phyloP scores from a whole-genome alignment of 2,797 vertebrate genomes.

The Megaceryle alcyon region DNA sequence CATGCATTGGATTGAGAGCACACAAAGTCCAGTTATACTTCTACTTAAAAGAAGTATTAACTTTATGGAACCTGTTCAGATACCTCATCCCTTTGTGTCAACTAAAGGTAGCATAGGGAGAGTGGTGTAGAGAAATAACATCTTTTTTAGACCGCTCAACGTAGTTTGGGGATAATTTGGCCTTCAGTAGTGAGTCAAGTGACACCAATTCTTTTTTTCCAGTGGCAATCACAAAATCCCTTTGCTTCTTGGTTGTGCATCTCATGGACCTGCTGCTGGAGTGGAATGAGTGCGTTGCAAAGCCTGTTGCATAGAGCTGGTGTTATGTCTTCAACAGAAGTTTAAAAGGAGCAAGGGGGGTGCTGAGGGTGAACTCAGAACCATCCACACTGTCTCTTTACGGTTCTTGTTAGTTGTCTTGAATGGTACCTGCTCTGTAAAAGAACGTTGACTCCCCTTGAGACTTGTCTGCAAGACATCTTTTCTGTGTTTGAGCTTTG shows the following conservation, averaged over 20 bases:
- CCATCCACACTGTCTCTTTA: neutral
- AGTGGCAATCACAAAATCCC: neutral
- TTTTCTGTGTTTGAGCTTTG: neutral
- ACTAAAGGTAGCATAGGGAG: neutral
- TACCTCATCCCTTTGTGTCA: neutral
- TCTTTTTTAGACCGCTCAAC: neutral
- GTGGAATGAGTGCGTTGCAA: neutral
- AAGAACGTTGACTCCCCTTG: neutral
- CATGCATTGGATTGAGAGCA: neutral
- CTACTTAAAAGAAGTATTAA: neutral
- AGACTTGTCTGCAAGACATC: neutral
- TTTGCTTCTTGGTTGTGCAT: neutral
- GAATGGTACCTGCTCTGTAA: neutral
- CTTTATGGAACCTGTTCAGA: neutral
- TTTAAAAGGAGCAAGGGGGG: neutral
- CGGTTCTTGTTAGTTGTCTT: neutral
- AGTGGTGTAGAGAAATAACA: neutral
- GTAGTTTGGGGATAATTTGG: neutral
- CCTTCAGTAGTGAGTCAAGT: neutral
- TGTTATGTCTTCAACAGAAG: neutral
- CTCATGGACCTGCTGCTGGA: neutral
- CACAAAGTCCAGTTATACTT: neutral
- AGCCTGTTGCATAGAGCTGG: neutral
- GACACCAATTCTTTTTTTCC: neutral
- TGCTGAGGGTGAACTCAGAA: neutral